Conservation (phyloP, 2,113 vertebrate genomes). For the Amazona guildingii region DNA sequence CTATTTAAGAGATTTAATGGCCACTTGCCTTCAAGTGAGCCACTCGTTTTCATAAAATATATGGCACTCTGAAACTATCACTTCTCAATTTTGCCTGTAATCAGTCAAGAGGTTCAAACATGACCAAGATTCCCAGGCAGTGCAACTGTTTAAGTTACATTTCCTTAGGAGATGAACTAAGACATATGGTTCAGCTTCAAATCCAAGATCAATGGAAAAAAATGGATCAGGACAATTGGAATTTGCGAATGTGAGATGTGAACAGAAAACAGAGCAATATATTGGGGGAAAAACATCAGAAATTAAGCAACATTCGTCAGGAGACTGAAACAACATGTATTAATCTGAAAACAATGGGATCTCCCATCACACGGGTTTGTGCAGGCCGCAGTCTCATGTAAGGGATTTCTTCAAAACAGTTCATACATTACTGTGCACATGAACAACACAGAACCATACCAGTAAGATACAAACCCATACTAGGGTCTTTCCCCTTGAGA, state of each 20-base stretch:
- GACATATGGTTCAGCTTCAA: background rate
- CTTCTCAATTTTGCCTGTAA: background rate
- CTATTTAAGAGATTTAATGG: background rate
- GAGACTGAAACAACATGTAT: background rate
- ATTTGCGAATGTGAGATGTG: background rate
- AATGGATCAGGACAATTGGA: background rate
- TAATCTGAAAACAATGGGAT: background rate
- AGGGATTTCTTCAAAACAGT: background rate
- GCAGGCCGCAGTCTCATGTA: background rate
- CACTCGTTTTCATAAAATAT: background rate
- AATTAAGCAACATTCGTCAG: background rate
- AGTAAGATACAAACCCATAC: background rate
- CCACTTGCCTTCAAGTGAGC: background rate
- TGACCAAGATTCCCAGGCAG: background rate
- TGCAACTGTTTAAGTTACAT: background rate
- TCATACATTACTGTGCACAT: fast-evolving
- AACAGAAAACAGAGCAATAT: background rate
- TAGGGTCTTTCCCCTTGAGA: background rate
- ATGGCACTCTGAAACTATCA: background rate
- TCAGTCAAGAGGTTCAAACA: background rate
- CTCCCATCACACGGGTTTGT: background rate
- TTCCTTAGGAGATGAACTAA: background rate
- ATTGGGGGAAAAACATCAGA: background rate
- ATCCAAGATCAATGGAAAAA: background rate
- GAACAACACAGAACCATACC: background rate